Evolutionary conservation across 1,140 invertebrate species (phyloP).

Genomic region (Calosoma granatense): DNA sequence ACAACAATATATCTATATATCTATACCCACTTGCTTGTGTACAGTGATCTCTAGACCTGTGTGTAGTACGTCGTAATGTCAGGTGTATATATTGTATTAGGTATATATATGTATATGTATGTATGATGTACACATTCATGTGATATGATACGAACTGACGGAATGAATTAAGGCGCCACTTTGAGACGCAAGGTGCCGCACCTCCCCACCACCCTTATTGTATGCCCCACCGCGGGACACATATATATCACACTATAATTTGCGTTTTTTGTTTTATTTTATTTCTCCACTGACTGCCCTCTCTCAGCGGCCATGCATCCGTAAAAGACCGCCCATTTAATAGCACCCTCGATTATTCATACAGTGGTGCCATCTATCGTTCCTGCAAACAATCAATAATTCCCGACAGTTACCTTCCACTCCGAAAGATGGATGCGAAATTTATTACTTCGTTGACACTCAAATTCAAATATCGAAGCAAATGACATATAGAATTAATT

Average conservation of each 20-base stretch:
- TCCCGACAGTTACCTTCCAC: background rate
- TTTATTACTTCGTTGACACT: too few relatives aligned
- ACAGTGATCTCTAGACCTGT: background rate
- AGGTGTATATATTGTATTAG: background rate
- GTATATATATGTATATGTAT: constrained; percentile 1
- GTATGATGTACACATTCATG: constrained; percentile 27
- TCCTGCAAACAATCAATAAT: background rate
- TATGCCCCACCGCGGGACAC: constrained; percentile 30
- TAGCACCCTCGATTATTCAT: constrained; percentile 33
- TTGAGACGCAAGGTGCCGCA: constrained; percentile 20
- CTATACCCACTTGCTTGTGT: background rate
- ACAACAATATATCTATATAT: constrained; percentile 18
- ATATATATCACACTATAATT: constrained; percentile 36
- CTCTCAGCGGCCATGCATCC: constrained; percentile 36
- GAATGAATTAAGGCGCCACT: constrained; percentile 32
- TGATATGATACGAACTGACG: constrained; percentile 37
- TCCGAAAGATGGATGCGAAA: background rate
- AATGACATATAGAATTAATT: too few relatives aligned
- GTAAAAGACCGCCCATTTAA: constrained; percentile 37
- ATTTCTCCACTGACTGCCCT: constrained; percentile 28
- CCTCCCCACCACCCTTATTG: constrained; percentile 25
- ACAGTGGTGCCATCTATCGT: constrained; percentile 21
- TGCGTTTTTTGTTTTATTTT: constrained; percentile 34
- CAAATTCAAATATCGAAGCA: too few relatives aligned
- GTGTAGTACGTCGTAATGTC: background rate